Conservation (phyloP, 2,113 vertebrate genomes). For the Theristicus caerulescens region DNA sequence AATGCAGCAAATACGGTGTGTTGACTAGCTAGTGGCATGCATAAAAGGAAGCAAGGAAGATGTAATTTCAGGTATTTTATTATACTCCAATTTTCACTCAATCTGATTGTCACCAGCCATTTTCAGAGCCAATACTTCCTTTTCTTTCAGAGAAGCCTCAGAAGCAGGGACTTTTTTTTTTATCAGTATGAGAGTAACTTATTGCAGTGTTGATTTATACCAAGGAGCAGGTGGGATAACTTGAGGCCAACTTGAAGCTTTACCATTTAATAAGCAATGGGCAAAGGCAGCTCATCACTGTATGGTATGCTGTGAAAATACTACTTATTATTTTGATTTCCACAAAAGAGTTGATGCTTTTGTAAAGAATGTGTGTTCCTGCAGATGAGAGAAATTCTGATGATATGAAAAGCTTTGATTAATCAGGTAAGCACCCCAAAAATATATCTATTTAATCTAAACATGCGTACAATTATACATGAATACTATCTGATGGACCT, state of each 20-base stretch:
- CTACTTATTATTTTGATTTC: background rate
- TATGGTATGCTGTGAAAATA: background rate
- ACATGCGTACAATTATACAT: background rate
- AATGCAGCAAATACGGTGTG: background rate
- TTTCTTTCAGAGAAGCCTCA: background rate
- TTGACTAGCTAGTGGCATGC: background rate
- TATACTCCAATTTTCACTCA: conserved; percentile 35
- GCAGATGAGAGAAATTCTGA: background rate
- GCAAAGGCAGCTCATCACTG: background rate
- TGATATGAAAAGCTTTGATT: background rate
- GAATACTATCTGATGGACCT: background rate
- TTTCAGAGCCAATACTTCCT: conserved; percentile 15
- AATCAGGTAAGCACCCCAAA: background rate
- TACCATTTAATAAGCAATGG: conserved; percentile 8
- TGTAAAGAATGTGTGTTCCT: background rate
- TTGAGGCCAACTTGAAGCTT: conserved; percentile 23
- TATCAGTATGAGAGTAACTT: background rate
- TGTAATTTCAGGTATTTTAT: conserved; percentile 50
- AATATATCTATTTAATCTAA: background rate
- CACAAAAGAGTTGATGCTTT: background rate
- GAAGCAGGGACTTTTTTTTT: background rate
- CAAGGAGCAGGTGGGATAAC: conserved; percentile 32
- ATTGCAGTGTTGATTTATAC: conserved; percentile 34
- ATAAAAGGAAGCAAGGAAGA: conserved; percentile 23
- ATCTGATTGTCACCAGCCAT: conserved; percentile 33